phyloP scores from a whole-genome alignment of 1,140 invertebrate species.

The Diorhabda sublineata region DNA sequence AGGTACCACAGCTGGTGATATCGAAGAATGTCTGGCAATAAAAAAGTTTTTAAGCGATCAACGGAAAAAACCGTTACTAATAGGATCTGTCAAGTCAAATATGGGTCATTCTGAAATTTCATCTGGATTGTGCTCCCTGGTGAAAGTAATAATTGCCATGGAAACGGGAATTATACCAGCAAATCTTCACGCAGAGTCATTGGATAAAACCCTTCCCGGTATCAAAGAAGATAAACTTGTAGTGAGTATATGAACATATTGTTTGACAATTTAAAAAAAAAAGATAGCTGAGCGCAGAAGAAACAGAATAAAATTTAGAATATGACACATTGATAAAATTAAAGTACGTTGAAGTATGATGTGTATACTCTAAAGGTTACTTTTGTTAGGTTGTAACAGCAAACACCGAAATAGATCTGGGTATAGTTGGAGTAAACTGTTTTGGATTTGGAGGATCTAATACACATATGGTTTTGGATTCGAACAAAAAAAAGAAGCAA shows the following conservation, averaged over 20 bases:
- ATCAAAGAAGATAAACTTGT: constrained; percentile 62
- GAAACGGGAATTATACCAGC: constrained; percentile 62
- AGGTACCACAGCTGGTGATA: constrained; percentile 68
- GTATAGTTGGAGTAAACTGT: constrained; percentile 50
- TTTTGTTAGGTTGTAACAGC: constrained; percentile 56
- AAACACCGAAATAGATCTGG: constrained; percentile 54
- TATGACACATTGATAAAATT: too few species aligned
- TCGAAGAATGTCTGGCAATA: constrained; percentile 80
- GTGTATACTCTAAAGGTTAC: constrained; percentile 57
- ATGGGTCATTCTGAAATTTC: constrained; percentile 88
- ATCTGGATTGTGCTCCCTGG: constrained; percentile 77
- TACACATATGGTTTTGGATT: constrained; percentile 63
- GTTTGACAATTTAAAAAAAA: too few species aligned
- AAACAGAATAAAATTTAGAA: too few species aligned
- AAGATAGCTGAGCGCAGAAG: too few species aligned
- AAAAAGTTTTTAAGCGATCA: constrained; percentile 74
- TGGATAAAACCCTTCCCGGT: constrained; percentile 70
- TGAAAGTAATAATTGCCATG: constrained; percentile 74
- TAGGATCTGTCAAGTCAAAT: constrained; percentile 91
- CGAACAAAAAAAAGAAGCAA: constrained; percentile 47
- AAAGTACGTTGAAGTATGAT: constrained; percentile 36
- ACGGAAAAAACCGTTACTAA: constrained; percentile 62
- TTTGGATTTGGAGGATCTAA: constrained; percentile 63
- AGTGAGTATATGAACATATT: constrained; percentile 46
- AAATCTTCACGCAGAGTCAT: constrained; percentile 65